Evolutionary conservation across 2,113 vertebrate genomes (phyloP).

Genomic region (Haemorhous mexicanus): DNA sequence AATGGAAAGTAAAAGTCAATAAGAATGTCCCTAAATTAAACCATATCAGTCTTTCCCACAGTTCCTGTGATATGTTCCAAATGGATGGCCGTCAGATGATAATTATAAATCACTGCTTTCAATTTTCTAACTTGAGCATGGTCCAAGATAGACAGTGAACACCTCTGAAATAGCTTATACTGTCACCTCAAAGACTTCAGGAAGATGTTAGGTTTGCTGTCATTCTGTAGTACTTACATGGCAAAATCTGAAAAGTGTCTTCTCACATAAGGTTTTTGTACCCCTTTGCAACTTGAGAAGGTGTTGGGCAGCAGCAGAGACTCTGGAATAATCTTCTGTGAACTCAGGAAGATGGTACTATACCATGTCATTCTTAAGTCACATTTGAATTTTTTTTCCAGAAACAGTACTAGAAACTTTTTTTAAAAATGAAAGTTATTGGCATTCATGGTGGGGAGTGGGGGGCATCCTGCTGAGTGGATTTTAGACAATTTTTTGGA

Average conservation of each 20-base stretch:
- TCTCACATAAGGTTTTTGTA: not conserved
- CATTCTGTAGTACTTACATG: not conserved
- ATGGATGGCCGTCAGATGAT: not conserved
- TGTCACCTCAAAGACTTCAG: not conserved
- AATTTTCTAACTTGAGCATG: not conserved
- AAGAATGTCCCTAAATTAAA: constrained; percentile 22
- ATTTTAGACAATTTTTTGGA: not conserved
- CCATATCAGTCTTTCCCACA: not conserved
- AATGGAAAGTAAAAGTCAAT: not conserved
- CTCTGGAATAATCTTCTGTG: not conserved
- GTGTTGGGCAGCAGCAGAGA: not conserved
- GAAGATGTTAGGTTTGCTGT: not conserved
- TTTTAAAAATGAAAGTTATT: not conserved
- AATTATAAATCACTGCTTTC: constrained; percentile 32
- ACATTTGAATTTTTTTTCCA: not conserved
- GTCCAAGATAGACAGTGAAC: not conserved
- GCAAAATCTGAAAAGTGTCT: constrained; percentile 1
- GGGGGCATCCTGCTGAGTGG: not conserved
- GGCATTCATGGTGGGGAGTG: fast-evolving
- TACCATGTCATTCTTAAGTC: not conserved
- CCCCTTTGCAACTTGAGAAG: not conserved
- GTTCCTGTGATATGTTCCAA: constrained; percentile 6
- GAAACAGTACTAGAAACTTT: not conserved
- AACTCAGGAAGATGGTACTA: not conserved
- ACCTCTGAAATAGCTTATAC: constrained; percentile 11